A percentile compares a stretch with the other conserved stretches of the same genome.
Evolutionary conservation across 2,797 vertebrate species (phyloP).

Genomic region (Harpagifer antarcticus): DNA sequence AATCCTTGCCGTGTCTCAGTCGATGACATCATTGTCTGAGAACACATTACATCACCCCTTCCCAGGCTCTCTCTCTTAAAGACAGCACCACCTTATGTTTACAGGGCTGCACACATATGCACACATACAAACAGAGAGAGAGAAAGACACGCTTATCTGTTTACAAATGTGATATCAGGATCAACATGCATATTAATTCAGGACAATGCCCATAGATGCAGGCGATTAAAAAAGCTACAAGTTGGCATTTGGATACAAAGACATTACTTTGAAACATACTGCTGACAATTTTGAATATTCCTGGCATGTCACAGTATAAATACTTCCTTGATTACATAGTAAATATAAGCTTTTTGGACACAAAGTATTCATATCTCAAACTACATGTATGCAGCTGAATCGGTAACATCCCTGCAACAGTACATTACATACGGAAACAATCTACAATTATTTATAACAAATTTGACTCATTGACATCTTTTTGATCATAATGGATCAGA

Average conservation of each 20-base stretch:
- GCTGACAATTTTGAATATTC: neutral
- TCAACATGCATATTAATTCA: conserved; percentile 57
- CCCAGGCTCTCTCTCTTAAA: conserved; percentile 81
- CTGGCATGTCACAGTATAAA: neutral
- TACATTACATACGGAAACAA: neutral
- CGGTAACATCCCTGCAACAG: neutral
- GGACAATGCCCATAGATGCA: conserved; percentile 1
- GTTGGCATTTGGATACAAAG: conserved; percentile 13
- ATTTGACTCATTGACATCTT: neutral
- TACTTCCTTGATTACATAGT: neutral
- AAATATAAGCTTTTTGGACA: neutral
- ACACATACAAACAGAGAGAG: conserved; percentile 19
- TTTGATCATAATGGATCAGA: neutral
- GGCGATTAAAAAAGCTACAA: conserved; percentile 2
- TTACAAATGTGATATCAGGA: conserved; percentile 68
- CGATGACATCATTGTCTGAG: conserved; percentile 87
- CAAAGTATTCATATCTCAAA: neutral
- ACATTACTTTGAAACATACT: conserved; percentile 9
- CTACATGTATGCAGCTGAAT: conserved; percentile 8
- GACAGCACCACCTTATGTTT: conserved; percentile 83
- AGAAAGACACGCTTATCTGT: conserved; percentile 59
- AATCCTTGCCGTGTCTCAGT: conserved; percentile 82
- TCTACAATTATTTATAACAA: neutral
- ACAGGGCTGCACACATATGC: conserved; percentile 62
- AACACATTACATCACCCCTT: conserved; percentile 88